Evolutionary conservation across 2,888 invertebrate genomes (phyloP).

Genomic region (Leucophenga montana): DNA sequence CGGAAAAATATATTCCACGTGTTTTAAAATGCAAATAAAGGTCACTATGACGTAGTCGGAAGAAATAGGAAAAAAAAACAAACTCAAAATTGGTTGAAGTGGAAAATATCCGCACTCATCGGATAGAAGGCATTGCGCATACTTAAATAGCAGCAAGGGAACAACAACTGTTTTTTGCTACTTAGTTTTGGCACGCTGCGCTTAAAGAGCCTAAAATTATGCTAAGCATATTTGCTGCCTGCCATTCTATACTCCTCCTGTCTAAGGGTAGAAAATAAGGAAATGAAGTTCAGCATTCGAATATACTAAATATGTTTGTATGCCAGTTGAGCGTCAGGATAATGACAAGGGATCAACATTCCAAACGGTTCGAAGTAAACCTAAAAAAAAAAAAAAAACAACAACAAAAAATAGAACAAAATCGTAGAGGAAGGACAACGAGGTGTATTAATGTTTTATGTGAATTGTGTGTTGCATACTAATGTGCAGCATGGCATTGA

Average conservation of each 20-base stretch:
- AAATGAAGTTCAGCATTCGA: neutral
- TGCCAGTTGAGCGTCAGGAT: conserved; percentile 40
- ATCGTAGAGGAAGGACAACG: conserved; percentile 62
- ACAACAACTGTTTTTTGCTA: neutral
- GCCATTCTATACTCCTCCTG: neutral
- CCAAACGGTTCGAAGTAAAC: neutral
- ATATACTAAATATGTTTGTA: neutral
- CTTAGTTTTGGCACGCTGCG: conserved; percentile 14
- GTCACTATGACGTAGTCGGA: neutral
- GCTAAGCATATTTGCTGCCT: conserved; percentile 57
- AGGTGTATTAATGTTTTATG: conserved; percentile 67
- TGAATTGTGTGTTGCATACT: conserved; percentile 62
- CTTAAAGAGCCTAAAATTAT: conserved; percentile 50
- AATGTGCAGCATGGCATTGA: conserved; percentile 52
- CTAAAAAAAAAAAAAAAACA: conserved; percentile 31
- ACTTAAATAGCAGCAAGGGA: conserved; percentile 36
- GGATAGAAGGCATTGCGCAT: conserved; percentile 33
- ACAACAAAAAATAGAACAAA: conserved; percentile 33
- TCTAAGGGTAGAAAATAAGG: neutral
- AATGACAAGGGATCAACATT: conserved; percentile 56
- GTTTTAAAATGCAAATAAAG: conserved; percentile 10
- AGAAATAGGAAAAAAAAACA: conserved; percentile 2
- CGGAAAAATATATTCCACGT: too few relatives aligned
- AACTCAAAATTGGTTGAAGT: conserved; percentile 47
- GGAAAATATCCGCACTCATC: conserved; percentile 41